A percentile compares a stretch with the other conserved stretches of the same genome.
phyloP scores from a whole-genome alignment of 1,140 invertebrate species.

The Caerostris extrusa region DNA sequence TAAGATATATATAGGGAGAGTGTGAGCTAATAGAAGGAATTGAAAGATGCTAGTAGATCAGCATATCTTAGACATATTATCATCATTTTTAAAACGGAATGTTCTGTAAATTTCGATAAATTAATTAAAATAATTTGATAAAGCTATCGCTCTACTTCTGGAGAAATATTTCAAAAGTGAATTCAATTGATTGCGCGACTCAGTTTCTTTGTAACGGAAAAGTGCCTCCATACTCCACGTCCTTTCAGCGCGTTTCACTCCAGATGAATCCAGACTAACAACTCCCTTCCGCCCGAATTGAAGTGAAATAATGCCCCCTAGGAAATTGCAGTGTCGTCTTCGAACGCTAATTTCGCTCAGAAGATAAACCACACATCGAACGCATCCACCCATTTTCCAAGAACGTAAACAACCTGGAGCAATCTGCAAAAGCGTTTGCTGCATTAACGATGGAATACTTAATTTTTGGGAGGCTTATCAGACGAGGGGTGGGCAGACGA shows the following conservation, averaged over 20 bases:
- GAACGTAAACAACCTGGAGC: not conserved
- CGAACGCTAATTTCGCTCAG: not conserved
- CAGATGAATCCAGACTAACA: not conserved
- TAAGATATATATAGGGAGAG: too few relatives aligned
- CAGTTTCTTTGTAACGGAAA: not conserved
- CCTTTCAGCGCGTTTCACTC: not conserved
- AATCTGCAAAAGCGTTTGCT: not conserved
- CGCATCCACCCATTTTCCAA: not conserved
- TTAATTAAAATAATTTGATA: too few relatives aligned
- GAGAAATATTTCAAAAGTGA: not conserved
- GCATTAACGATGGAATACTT: constrained; percentile 21
- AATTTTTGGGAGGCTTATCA: constrained; percentile 14
- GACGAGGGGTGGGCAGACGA: not conserved
- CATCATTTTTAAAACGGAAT: too few relatives aligned
- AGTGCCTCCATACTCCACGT: not conserved
- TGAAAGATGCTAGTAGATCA: too few relatives aligned
- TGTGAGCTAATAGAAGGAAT: too few relatives aligned
- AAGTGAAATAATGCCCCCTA: constrained; percentile 29
- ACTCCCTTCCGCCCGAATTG: not conserved
- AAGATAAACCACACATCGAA: not conserved
- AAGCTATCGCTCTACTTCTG: too few relatives aligned
- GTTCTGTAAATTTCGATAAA: too few relatives aligned
- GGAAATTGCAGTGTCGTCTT: not conserved
- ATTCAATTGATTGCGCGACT: not conserved
- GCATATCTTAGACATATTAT: too few relatives aligned